These are phyloP conservation scores for human (Homo sapiens) DNA, from an alignment of 2,113 vertebrate genomes.

Conservation along the genomic window GRCh38 chr6:35147501-35148000, in stretches of 20 bases:
- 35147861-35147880: constrained; percentile 25
- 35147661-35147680: constrained; percentile 15
- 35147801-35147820: constrained; percentile 25
- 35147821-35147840: constrained; percentile 37
- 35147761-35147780: background rate
- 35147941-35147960: background rate
- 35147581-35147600: constrained; percentile 29
- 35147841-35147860: background rate
- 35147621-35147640: constrained; percentile 16
- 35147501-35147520: background rate
- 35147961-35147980: background rate
- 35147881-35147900: background rate
- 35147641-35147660: constrained; percentile 47
- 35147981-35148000: background rate
- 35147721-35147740: constrained; percentile 59
- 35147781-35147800: background rate
- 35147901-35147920: background rate
- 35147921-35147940: background rate
- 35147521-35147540: constrained; percentile 4
- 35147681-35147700: constrained; percentile 51
- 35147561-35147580: background rate
- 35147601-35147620: constrained; percentile 40
- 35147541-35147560: constrained; percentile 9
- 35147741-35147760: constrained; percentile 53
- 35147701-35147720: background rate